Evolutionary conservation across 64 coral and sea anemone genomes (phyloP), one percentile per base, ranked within the genome.

Genomic region (Porites australiensis): DNA sequence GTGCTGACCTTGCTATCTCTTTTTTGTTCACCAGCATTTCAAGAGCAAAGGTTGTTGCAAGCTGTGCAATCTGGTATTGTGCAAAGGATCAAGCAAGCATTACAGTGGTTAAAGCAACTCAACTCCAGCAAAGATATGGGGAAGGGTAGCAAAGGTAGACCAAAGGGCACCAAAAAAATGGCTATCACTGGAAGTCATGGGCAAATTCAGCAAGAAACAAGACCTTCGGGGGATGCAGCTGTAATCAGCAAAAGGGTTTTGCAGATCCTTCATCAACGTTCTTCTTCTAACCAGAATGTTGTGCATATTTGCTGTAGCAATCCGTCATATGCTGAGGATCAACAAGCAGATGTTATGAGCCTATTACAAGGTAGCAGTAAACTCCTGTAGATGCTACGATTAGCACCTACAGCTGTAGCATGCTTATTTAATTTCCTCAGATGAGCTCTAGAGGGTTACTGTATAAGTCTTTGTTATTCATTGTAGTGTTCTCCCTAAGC

Each of bases 1-100:
- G 0, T 37, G 27, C 27, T 37, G 27, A 37, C 27, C 27, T 37
- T 37, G 27, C 12, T 75, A 15, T 23, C n/a, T 81, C 12, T 27
- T 37, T 63, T 50, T 46, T 70, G 82, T 44, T 59, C 84, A 22
- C 49, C 44, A 97, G 95, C 76, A 58, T 97, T 97, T 83, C 87
- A 91, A 79, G 88, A 91, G 19, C 88, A 91, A 16, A 21, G 43
- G 1, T 72, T 97, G 52, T 77, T 97, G 74, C 88, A 88, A 6
- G 95, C 95, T 71, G 94, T 97, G 12, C 95, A 97, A 85, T 97
- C 95, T n/a, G 95, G 95, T 19, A 58, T 91, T 23, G 82, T 97
- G 49, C 64, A 60, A 50, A 94, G 81, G 22, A 93, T 94, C 15
- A 74, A 88, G 44, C 74, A 78, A 12, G 67, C 90, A 22, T 14